A percentile compares a stretch with the other conserved stretches of the same genome.
Conservation (phyloP, 2,888 invertebrate species). For the Drosophila lacicola region DNA sequence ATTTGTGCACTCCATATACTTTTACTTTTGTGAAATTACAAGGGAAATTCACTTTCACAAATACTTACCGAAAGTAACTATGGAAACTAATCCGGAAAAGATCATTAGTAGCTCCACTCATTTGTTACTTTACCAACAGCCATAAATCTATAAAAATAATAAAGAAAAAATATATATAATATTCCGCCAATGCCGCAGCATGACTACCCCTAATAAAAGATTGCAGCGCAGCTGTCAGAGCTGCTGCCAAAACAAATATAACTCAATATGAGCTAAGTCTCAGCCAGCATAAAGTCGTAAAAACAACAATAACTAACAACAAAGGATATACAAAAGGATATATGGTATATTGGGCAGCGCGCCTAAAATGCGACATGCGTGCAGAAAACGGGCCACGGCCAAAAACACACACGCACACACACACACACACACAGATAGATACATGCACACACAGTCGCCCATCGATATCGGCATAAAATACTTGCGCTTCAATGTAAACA, state of each 20-base stretch:
- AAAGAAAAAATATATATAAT: neutral
- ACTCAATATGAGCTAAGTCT: constrained; percentile 41
- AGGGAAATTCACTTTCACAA: neutral
- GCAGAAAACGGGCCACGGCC: constrained; percentile 56
- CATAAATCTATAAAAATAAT: constrained; percentile 25
- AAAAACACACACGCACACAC: constrained; percentile 9
- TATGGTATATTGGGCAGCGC: constrained; percentile 45
- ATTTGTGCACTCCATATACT: neutral
- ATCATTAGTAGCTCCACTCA: constrained; percentile 2
- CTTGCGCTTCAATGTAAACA: constrained; percentile 67
- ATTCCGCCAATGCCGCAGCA: constrained; percentile 3
- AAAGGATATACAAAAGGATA: constrained; percentile 26
- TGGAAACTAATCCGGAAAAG: neutral
- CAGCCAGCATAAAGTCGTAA: constrained; percentile 56
- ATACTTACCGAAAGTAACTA: neutral
- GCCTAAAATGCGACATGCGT: constrained; percentile 59
- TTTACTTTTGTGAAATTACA: too few species aligned
- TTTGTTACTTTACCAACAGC: neutral
- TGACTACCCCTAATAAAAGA: constrained; percentile 27
- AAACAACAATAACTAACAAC: constrained; percentile 49
- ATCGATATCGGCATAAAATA: constrained; percentile 58
- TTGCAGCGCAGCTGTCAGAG: constrained; percentile 39
- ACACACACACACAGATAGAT: constrained; percentile 4
- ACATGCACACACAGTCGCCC: constrained; percentile 3
- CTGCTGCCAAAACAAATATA: constrained; percentile 30